These are phyloP conservation scores for Epinephelus coioides DNA, from an alignment of 2,797 vertebrate genomes.

Conservation along the genomic window DNA sequence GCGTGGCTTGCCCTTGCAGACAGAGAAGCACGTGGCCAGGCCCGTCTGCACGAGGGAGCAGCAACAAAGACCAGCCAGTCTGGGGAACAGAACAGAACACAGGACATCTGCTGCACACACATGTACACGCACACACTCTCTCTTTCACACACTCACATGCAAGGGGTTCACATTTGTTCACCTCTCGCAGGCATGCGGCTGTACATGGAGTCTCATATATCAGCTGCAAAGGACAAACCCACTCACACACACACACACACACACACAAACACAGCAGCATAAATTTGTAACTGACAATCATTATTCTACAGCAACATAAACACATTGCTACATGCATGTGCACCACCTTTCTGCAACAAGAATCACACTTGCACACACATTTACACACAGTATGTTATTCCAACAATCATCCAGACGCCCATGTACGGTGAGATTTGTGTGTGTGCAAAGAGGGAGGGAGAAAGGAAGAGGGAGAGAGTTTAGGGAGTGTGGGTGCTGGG, in stretches of 20 bases:
- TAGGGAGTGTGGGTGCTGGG: conserved; percentile 31
- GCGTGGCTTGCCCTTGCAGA: conserved; percentile 70
- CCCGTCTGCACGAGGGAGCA: conserved; percentile 83
- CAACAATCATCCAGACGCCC: conserved; percentile 31
- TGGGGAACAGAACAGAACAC: conserved; percentile 67
- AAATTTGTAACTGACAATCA: conserved; percentile 23
- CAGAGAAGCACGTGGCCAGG: conserved; percentile 80
- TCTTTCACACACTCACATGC: conserved; percentile 46
- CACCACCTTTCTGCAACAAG: conserved; percentile 9
- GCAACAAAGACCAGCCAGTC: conserved; percentile 84
- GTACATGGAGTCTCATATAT: conserved; percentile 55
- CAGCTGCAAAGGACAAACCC: conserved; percentile 54
- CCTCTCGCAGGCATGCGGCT: conserved; percentile 46
- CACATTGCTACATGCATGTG: conserved; percentile 6
- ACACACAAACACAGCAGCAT: background rate
- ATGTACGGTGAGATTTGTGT: conserved; percentile 49
- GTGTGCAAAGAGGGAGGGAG: conserved; percentile 17
- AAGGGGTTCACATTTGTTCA: conserved; percentile 59
- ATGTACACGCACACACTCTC: conserved; percentile 41
- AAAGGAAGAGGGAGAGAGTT: conserved; percentile 16
- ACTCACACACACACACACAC: background rate
- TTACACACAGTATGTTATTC: conserved; percentile 9
- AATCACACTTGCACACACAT: conserved; percentile 27
- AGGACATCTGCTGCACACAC: conserved; percentile 82
- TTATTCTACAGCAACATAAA: conserved; percentile 8